Evolutionary conservation across 1,140 invertebrate species (phyloP).

Genomic region (Macrotrachela quadricornifera): DNA sequence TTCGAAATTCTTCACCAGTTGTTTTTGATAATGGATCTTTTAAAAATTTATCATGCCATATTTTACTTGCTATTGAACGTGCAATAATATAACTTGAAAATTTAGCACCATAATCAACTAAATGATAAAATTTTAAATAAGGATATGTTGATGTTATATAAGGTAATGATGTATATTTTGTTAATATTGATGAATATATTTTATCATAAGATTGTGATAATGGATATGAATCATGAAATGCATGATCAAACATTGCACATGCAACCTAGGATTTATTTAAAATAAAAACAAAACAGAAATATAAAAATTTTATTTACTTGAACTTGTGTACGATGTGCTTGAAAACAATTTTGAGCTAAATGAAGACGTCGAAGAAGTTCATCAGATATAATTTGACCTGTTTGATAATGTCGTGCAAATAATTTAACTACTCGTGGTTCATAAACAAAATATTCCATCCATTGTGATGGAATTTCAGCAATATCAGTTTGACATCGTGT

Average conservation of each 20-base stretch:
- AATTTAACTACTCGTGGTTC: conserved; percentile 48
- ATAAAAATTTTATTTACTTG: too few species aligned
- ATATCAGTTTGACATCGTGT: conserved; percentile 90
- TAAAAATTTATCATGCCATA: conserved; percentile 5
- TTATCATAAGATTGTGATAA: conserved; percentile 10
- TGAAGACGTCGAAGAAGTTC: conserved; percentile 39
- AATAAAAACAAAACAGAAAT: too few species aligned
- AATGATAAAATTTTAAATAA: conserved; percentile 55
- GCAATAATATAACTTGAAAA: conserved; percentile 94
- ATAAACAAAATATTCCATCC: conserved; percentile 91
- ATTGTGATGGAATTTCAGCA: conserved; percentile 85
- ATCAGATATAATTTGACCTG: conserved; percentile 55
- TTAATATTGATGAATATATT: neutral
- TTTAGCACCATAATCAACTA: conserved; percentile 89
- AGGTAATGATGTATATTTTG: too few species aligned
- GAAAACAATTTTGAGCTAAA: neutral
- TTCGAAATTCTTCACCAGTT: conserved; percentile 1
- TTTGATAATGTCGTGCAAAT: conserved; percentile 76
- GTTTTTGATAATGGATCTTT: neutral
- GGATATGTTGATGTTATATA: neutral
- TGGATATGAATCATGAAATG: conserved; percentile 15
- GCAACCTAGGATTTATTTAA: conserved; percentile 10
- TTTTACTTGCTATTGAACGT: conserved; percentile 48
- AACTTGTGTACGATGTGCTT: too few species aligned
- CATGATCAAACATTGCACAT: conserved; percentile 18